A percentile compares a stretch with the other conserved stretches of the same genome.
phyloP scores from a whole-genome alignment of 2,797 vertebrate species.

The Tragelaphus eurycerus region DNA sequence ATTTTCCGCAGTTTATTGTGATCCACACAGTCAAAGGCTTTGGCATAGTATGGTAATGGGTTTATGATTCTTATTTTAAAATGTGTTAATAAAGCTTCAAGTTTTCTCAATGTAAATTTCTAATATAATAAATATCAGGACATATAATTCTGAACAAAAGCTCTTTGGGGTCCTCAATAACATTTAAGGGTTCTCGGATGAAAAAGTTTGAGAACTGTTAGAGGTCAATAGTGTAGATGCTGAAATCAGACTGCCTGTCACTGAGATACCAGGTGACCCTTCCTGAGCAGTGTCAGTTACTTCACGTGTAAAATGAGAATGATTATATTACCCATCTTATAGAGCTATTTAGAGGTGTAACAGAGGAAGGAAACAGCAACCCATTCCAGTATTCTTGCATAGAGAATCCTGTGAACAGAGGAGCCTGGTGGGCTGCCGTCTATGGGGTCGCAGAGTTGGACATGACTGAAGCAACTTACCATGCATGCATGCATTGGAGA shows the following conservation, averaged over 20 bases:
- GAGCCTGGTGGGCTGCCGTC: not conserved
- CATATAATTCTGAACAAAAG: not conserved
- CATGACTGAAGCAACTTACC: not conserved
- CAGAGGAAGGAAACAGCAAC: not conserved
- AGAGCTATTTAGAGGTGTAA: not conserved
- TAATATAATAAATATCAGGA: not conserved
- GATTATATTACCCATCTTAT: no score
- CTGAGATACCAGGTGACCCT: not conserved
- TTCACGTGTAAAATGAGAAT: not conserved
- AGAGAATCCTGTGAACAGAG: not conserved
- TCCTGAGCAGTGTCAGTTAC: no score
- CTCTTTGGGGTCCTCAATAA: not conserved
- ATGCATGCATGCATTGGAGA: not conserved
- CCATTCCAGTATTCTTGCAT: not conserved
- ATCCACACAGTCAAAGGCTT: no score
- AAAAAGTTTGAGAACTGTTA: not conserved
- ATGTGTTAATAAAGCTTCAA: not conserved
- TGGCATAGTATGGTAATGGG: not conserved
- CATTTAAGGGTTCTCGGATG: not conserved
- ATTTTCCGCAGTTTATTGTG: no score
- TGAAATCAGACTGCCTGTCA: not conserved
- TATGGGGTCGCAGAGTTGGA: not conserved
- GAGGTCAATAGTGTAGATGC: not conserved
- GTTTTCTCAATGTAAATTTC: not conserved
- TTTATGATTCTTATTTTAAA: conserved; percentile 29